A percentile compares a stretch with the other conserved stretches of the same genome.
phyloP scores from a whole-genome alignment of 1,140 invertebrate species.

The Drosophila ficusphila region DNA sequence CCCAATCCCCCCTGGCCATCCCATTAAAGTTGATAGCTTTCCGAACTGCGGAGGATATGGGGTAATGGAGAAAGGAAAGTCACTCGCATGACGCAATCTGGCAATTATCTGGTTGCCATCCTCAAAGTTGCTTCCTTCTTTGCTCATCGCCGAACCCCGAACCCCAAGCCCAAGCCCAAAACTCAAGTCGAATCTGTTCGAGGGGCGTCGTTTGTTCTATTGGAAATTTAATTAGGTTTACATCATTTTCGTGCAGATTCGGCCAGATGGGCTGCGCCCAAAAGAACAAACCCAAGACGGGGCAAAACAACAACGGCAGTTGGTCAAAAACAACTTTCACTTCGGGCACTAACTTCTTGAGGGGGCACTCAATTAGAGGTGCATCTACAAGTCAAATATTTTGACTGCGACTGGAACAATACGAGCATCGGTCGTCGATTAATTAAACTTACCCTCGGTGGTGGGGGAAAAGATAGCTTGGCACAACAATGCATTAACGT shows the following conservation, averaged over 20 bases:
- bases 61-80: constrained; percentile 42
- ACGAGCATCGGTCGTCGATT: constrained; percentile 70
- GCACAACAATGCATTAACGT: constrained; percentile 60
- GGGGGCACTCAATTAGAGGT: constrained; percentile 67
- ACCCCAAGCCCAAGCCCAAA: background rate
- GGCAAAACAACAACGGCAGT: constrained; percentile 37
- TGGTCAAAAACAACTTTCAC: constrained; percentile 67
- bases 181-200: constrained; percentile 30
- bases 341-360: constrained; percentile 16
- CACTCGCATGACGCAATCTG: constrained; percentile 73
- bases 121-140: constrained; percentile 49
- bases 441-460: constrained; percentile 58
- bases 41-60: constrained; percentile 14
- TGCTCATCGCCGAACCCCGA: background rate
- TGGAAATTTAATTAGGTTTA: constrained; percentile 83
- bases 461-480: constrained; percentile 1
- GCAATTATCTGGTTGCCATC: constrained; percentile 71
- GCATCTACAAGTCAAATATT: constrained; percentile 81
- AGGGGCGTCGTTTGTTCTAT: constrained; percentile 51
- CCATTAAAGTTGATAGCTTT: constrained; percentile 44
- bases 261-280: constrained; percentile 64
- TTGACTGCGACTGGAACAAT: constrained; percentile 63
- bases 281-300: constrained; percentile 16
- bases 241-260: constrained; percentile 72
- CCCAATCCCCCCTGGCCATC: background rate